Base-by-base conservation (phyloP, 2,797 vertebrate genomes). In the Centroberyx gerrardi region DNA sequence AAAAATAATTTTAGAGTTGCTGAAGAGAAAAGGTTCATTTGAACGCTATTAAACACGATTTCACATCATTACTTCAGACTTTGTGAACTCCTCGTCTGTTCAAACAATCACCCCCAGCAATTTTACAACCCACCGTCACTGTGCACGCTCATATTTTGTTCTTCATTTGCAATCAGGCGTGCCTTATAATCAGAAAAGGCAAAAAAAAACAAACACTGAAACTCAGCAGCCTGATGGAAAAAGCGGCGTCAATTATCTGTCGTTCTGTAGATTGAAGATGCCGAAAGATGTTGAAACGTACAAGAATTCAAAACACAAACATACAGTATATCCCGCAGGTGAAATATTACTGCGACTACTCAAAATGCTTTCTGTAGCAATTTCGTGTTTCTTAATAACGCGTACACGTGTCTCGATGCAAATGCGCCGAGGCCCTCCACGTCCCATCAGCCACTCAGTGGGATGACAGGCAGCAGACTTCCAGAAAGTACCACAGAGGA, bases 1-100 rank as follows among this genome's bases (percentile, higher is more conserved):
- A 74, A 29, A 5, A 15, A 17, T 17, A 17, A 14, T 17, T 48
- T 17, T 6, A 7, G 8, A 70, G 42, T 61, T 63, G 52, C 42
- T 76, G 29, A 1, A 38, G 17, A 55, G 60, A 54, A 55, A 54
- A 63, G 61, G 61, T 70, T 60, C 62, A 72, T 17, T 51, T 28
- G 62, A 18, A 62, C 15, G 0, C 33, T 3, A 5, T 22, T 51
- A 54, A 79, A 52, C 29, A 60, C 6, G 59, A 29, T 65, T 52
- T 63, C 59, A 27, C 62, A 42, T 69, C 64, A 49, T 58, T 76
- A 59, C 28, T 3, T 72, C 15, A 22, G 65, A 33, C 46, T 38
- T 27, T 53, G 46, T 72, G 44, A 74, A 46, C 59, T 42, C 63
- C 18, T 71, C 60, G 13, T 48, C 42, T 12, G 42, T 44, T 0